Conservation (phyloP, 2,797 vertebrate species). For the Hephaestus fuliginosus region DNA sequence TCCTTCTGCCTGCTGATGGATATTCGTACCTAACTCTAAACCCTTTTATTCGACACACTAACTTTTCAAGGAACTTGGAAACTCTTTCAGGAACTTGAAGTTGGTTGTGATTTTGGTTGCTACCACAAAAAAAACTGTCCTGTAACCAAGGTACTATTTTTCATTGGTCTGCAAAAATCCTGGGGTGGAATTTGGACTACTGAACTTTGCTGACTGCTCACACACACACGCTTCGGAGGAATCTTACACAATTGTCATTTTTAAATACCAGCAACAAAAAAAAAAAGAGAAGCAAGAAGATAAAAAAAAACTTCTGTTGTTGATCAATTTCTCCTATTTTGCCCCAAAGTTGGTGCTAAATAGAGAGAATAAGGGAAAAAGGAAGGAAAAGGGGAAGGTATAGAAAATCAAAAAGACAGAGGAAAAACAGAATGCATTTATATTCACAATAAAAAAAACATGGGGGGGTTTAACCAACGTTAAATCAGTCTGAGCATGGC, state of each 20-base stretch:
- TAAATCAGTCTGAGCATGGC: neutral
- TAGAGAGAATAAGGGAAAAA: neutral
- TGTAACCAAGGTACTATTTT: conserved; percentile 24
- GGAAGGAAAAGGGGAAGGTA: neutral
- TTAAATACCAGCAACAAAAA: conserved; percentile 22
- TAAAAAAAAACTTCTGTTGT: neutral
- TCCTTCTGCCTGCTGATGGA: too few relatives aligned
- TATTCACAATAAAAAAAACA: neutral
- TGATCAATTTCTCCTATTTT: neutral
- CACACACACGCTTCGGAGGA: conserved; percentile 1
- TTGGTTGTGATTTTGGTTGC: conserved; percentile 46
- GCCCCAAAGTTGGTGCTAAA: neutral
- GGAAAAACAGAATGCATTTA: neutral
- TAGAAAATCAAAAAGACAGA: neutral
- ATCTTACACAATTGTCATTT: conserved; percentile 8
- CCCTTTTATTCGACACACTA: conserved; percentile 1
- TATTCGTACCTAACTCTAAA: neutral
- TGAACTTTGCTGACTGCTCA: conserved; percentile 1
- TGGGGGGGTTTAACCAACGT: neutral
- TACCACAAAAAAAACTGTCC: conserved; percentile 35
- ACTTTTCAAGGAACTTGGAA: conserved; percentile 40
- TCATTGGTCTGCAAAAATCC: conserved; percentile 34
- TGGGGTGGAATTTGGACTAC: conserved; percentile 20
- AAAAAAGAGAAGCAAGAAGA: neutral
- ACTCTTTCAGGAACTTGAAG: conserved; percentile 31